Conservation (phyloP, 2,797 vertebrate species). For the Brachyrhaphis roseni region DNA sequence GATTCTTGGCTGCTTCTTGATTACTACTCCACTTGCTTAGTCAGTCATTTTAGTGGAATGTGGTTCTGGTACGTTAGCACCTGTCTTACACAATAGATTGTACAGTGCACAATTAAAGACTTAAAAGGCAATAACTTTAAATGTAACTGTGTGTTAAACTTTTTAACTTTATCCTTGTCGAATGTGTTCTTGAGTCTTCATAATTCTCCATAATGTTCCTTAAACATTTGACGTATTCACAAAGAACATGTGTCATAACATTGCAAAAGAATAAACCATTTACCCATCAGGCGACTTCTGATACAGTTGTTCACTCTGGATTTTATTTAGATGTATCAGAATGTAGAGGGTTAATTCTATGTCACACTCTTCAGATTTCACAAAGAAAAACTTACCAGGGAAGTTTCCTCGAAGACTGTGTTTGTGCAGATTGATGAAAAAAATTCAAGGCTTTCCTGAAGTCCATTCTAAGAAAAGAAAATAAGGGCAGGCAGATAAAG, state of each 20-base stretch:
- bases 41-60: not conserved
- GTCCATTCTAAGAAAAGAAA: constrained; percentile 53
- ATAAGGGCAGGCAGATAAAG: not conserved
- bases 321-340: not conserved
- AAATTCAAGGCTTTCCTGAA: constrained; percentile 75
- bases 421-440: constrained; percentile 72
- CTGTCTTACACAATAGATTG: not conserved
- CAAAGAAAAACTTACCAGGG: constrained; percentile 65
- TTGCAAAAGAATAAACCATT: not conserved
- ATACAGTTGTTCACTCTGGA: not conserved
- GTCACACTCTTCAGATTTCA: not conserved
- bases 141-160: not conserved
- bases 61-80: not conserved
- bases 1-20: not conserved
- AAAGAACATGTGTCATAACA: not conserved
- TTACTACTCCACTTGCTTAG: too few relatives aligned
- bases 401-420: constrained; percentile 58
- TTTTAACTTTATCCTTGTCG: not conserved
- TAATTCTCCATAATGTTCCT: not conserved
- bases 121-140: not conserved
- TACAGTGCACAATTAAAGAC: not conserved
- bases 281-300: not conserved
- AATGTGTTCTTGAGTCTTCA: not conserved
- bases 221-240: not conserved
- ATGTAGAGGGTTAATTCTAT: not conserved